Conservation (phyloP, 2,797 vertebrate genomes). For the Lerista edwardsae region DNA sequence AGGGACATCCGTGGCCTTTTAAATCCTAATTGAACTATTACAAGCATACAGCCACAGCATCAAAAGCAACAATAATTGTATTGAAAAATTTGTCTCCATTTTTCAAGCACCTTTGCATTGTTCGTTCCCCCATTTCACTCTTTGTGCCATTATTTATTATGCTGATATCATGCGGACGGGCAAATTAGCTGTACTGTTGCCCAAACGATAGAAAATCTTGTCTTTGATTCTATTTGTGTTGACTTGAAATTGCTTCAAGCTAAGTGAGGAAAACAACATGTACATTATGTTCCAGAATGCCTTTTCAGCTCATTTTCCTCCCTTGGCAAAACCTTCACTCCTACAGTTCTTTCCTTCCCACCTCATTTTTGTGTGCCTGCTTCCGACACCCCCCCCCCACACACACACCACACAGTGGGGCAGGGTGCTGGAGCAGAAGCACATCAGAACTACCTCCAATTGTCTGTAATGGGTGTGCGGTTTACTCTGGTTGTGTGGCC, state of each 20-base stretch:
- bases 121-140: constrained; percentile 5
- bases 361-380: no score
- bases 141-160: constrained; percentile 16
- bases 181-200: background rate
- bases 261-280: constrained; percentile 2
- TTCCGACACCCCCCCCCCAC: no score
- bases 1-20: background rate
- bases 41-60: background rate
- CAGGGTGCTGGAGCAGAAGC: no score
- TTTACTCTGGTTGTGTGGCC: no score
- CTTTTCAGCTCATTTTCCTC: constrained; percentile 2
- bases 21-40: constrained; percentile 2
- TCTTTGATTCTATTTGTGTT: constrained; percentile 18
- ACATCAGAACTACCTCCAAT: no score
- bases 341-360: no score
- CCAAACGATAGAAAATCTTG: constrained; percentile 14
- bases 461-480: no score
- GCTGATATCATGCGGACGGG: background rate
- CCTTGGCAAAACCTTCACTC: no score
- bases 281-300: background rate
- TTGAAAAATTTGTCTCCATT: background rate
- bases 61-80: background rate
- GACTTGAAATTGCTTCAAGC: background rate
- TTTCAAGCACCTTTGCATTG: background rate
- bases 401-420: no score